Evolutionary conservation across 2,888 invertebrate species (phyloP), one percentile per base, ranked within the genome.

Genomic region (Orgyia antiqua): DNA sequence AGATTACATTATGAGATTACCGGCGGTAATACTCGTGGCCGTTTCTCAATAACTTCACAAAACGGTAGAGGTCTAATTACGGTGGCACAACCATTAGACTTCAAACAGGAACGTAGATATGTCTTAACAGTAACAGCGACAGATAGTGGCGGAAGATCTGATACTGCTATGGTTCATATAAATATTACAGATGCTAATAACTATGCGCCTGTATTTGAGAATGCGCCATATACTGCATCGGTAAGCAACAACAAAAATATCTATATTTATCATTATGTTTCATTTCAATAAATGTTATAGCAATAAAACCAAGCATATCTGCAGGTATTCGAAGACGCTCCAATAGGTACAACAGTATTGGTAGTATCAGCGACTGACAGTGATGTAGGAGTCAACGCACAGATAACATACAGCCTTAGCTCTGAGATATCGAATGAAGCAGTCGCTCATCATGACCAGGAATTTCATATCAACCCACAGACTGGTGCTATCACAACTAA

Each of bases 141-240:
- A 0, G 98, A 98, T 70, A 92, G 94, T 0, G 97, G 96, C 0
- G 95, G 96, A 0, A 86, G 95, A 26, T 92, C 91, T 1, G 98
- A 97, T 55, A 93, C 94, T 0, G 94, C 97, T 0, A 92, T 94
- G 30, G 94, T 98, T 8, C 94, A 95, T 60, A 93, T 99, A 2
- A 96, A 97, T 63, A 91, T 99, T 0, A 94, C 96, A 0, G 98
- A 98, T 75, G 97, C 97, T 0, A 98, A 98, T 72, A 97, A 97
- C 60, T 95, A 93, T 65, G 92, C 96, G 0, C 98, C 98, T 0
- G 93, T 93, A 1, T 98, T 98, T 63, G 95, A 97, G 67, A 95
- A 95, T 63, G 95, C 96, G 0, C 97, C 97, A 0, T 98, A 98
- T 64, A 92, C 94, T 1, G 93, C 95, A 1, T 92, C 93, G 31